phyloP scores from a whole-genome alignment of 2,113 vertebrate genomes.

The Petaurus breviceps region DNA sequence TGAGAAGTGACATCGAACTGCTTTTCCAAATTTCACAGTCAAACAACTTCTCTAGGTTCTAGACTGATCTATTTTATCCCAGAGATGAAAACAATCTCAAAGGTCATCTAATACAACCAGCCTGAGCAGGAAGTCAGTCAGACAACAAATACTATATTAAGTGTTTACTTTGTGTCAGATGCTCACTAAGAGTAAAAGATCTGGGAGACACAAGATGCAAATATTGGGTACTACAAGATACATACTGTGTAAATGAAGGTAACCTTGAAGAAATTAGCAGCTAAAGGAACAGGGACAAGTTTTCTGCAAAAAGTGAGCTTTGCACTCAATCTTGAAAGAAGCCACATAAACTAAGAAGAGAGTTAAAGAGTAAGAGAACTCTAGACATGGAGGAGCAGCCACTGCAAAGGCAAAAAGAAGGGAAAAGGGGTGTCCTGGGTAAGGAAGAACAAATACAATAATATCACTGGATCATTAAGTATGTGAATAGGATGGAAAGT shows the following conservation, averaged over 20 bases:
- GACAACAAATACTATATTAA: neutral
- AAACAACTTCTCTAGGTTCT: neutral
- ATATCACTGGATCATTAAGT: neutral
- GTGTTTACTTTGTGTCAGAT: no score
- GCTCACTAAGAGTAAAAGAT: no score
- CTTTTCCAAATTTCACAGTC: neutral
- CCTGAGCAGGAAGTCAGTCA: neutral
- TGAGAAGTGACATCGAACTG: neutral
- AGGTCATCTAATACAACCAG: neutral
- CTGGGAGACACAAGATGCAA: no score
- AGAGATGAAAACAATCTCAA: neutral
- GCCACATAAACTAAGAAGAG: neutral
- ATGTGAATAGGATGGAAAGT: neutral
- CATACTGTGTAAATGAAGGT: neutral
- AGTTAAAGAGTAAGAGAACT: neutral
- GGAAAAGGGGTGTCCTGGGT: neutral
- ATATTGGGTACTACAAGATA: neutral
- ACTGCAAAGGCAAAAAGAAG: neutral
- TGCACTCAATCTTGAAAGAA: neutral
- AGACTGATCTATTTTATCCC: neutral
- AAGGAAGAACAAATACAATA: neutral
- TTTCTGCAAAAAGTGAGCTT: neutral
- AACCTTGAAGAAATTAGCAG: neutral
- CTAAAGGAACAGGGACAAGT: neutral
- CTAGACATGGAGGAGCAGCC: neutral